Conservation (phyloP, 2,113 vertebrate genomes). For the Euleptes europaea region DNA sequence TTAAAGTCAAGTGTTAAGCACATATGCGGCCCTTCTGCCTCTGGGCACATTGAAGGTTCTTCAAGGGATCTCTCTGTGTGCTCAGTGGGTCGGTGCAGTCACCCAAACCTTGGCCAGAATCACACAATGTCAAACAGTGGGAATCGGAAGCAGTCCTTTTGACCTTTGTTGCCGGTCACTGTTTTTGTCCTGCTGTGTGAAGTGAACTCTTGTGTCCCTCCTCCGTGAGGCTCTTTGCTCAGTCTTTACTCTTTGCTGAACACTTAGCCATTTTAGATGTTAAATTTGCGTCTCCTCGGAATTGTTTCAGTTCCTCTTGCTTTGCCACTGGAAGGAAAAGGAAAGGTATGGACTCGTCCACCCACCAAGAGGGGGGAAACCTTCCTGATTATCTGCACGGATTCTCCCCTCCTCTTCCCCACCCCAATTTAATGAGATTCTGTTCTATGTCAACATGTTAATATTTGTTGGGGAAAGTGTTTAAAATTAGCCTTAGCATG, state of each 20-base stretch:
- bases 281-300: background rate
- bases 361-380: too few species aligned
- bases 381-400: slow-evolving; percentile 60
- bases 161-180: background rate
- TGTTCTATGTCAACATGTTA: slow-evolving; percentile 41
- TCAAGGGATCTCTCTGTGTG: background rate
- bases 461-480: slow-evolving; percentile 49
- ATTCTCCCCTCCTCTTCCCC: slow-evolving; percentile 33
- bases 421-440: slow-evolving; percentile 61
- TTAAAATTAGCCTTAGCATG: slow-evolving; percentile 61
- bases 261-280: background rate
- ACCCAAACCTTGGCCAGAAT: slow-evolving; percentile 2
- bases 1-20: background rate
- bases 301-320: background rate
- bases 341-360: too few species aligned
- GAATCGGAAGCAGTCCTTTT: background rate
- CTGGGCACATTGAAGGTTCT: background rate
- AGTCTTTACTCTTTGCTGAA: background rate
- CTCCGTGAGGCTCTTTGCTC: background rate
- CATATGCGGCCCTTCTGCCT: slow-evolving; percentile 1
- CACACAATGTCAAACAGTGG: background rate
- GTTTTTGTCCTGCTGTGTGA: background rate
- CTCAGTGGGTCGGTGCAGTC: background rate
- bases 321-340: background rate
- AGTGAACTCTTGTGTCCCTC: accelerated